Conservation (phyloP, 2,797 vertebrate species). For the Pristis pectinata region DNA sequence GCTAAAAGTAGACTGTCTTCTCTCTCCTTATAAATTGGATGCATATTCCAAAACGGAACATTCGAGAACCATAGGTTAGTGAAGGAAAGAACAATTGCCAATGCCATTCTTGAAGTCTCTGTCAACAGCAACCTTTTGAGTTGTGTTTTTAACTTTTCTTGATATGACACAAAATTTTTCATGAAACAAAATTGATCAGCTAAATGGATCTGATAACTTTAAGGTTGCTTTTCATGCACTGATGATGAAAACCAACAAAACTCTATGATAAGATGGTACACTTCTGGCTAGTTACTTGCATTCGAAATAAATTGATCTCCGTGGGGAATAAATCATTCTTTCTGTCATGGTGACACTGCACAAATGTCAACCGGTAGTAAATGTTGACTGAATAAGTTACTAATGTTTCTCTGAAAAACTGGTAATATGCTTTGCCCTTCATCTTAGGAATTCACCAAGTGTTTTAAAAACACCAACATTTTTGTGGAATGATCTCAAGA, state of each 20-base stretch:
- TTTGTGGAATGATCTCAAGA: too few species aligned
- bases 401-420: neutral
- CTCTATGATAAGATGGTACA: neutral
- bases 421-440: neutral
- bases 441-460: neutral
- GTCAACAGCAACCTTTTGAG: neutral
- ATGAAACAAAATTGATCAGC: neutral
- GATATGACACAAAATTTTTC: neutral
- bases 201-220: neutral
- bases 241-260: neutral
- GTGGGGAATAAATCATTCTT: constrained; percentile 19
- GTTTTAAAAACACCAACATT: neutral
- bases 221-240: neutral
- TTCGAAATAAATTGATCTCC: neutral
- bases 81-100: neutral
- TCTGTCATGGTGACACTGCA: neutral
- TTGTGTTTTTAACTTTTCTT: neutral
- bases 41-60: neutral
- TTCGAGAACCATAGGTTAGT: neutral
- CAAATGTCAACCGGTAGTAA: constrained; percentile 13
- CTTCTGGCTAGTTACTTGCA: neutral
- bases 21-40: neutral
- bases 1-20: neutral
- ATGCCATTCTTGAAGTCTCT: neutral
- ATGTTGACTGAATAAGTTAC: neutral